Evolutionary conservation across 2,888 invertebrate species (phyloP).

Genomic region (Acanthosepion lycidas): DNA sequence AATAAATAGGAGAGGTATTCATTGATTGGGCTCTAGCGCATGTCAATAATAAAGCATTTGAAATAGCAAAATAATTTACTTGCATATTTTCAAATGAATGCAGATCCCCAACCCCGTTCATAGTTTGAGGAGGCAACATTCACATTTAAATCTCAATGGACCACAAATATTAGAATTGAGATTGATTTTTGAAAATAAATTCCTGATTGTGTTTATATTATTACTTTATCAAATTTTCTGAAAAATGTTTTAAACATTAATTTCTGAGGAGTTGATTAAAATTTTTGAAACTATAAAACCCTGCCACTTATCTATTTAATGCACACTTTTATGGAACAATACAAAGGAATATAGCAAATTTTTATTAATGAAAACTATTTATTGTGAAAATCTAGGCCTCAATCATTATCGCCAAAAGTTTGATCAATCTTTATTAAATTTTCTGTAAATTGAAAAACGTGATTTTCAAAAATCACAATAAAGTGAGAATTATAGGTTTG

Average conservation of each 20-base stretch:
- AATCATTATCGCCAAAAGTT: too few species aligned
- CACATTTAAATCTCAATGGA: not conserved
- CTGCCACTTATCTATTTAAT: not conserved
- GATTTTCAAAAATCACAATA: too few species aligned
- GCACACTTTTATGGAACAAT: not conserved
- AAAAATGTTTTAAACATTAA: not conserved
- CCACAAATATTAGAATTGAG: not conserved
- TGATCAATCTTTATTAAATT: too few species aligned
- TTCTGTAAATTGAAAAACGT: too few species aligned
- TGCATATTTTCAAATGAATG: not conserved
- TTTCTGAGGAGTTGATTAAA: not conserved
- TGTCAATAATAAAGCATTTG: conserved; percentile 1
- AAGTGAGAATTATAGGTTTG: too few species aligned
- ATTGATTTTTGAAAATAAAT: not conserved
- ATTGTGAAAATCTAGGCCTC: too few species aligned
- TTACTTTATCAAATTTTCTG: not conserved
- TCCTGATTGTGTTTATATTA: conserved; percentile 20
- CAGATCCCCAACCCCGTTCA: not conserved
- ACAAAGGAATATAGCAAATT: not conserved
- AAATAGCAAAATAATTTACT: not conserved
- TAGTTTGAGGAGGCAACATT: not conserved
- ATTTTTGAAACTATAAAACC: not conserved
- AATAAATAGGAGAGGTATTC: not conserved
- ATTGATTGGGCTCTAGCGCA: not conserved
- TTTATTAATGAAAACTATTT: too few species aligned